Evolutionary conservation across 2,797 vertebrate genomes (phyloP).

Genomic region (Muscicapa comitata): DNA sequence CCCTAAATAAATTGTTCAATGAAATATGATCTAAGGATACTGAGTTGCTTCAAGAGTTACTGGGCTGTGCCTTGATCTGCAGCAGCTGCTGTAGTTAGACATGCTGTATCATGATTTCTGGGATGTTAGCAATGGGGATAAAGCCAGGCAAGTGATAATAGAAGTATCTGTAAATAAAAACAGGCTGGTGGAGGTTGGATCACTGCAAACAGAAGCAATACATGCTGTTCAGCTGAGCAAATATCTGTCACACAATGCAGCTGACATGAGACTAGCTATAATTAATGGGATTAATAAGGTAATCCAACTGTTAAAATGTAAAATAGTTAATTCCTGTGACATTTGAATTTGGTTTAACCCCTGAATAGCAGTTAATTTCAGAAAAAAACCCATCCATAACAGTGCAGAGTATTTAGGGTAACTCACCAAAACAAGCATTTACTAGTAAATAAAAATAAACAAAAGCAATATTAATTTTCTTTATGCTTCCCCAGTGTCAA

Average conservation of each 20-base stretch:
- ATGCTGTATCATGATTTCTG: not conserved
- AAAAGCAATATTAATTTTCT: conserved; percentile 57
- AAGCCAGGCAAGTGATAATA: not conserved
- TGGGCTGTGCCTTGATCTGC: not conserved
- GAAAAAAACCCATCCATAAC: not conserved
- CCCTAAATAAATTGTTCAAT: not conserved
- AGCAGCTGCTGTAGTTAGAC: not conserved
- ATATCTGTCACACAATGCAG: not conserved
- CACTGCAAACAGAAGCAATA: not conserved
- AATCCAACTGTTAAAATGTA: not conserved
- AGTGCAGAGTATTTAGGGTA: not conserved
- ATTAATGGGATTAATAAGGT: conserved; percentile 5
- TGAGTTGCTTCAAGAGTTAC: not conserved
- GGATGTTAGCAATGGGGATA: not conserved
- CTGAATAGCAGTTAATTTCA: not conserved
- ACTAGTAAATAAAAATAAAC: conserved; percentile 39
- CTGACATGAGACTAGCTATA: not conserved
- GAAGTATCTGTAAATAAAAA: conserved; percentile 33
- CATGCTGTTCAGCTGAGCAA: conserved; percentile 59
- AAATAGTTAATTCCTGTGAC: not conserved
- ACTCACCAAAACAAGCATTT: conserved; percentile 33
- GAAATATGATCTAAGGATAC: not conserved
- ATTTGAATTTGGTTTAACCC: conserved; percentile 8
- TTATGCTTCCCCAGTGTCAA: conserved; percentile 47
- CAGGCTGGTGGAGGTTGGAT: not conserved